These are phyloP conservation scores for Trinorchestia longiramus DNA, from an alignment of 1,140 invertebrate species.

Conservation along the genomic window DNA sequence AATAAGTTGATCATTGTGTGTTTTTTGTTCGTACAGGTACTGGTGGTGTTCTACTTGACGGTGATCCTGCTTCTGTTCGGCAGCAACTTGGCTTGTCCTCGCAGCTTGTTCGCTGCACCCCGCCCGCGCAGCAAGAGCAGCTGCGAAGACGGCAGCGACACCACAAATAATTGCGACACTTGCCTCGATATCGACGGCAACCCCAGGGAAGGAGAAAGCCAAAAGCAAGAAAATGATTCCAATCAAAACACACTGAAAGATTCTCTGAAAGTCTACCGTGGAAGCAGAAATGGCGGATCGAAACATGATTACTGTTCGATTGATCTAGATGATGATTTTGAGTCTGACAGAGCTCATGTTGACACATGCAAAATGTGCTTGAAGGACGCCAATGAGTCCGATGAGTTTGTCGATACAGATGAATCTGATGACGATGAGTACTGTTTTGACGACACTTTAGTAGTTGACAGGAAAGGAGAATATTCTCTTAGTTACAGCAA, in stretches of 20 bases:
- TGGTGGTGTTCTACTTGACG: conserved; percentile 46
- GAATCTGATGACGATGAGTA: conserved; percentile 15
- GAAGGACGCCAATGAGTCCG: conserved; percentile 8
- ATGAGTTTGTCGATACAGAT: conserved; percentile 43
- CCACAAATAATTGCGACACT: neutral
- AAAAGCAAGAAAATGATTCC: neutral
- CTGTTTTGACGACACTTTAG: conserved; percentile 24
- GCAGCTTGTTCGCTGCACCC: neutral
- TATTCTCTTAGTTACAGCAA: conserved; percentile 37
- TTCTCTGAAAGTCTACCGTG: neutral
- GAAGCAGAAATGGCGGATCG: neutral
- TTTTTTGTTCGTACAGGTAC: neutral
- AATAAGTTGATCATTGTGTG: neutral
- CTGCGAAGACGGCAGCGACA: neutral
- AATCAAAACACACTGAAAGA: neutral
- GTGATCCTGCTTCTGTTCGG: conserved; percentile 33
- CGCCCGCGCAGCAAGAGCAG: neutral
- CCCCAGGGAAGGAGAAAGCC: neutral
- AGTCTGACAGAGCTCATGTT: neutral
- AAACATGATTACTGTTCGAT: conserved; percentile 38
- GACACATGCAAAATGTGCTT: conserved; percentile 23
- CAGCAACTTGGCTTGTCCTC: conserved; percentile 32
- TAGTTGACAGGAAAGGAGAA: conserved; percentile 34
- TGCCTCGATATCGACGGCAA: neutral
- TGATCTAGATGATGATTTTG: conserved; percentile 1